Conservation (phyloP, 2,888 invertebrate genomes). For the Resseliella maxima region DNA sequence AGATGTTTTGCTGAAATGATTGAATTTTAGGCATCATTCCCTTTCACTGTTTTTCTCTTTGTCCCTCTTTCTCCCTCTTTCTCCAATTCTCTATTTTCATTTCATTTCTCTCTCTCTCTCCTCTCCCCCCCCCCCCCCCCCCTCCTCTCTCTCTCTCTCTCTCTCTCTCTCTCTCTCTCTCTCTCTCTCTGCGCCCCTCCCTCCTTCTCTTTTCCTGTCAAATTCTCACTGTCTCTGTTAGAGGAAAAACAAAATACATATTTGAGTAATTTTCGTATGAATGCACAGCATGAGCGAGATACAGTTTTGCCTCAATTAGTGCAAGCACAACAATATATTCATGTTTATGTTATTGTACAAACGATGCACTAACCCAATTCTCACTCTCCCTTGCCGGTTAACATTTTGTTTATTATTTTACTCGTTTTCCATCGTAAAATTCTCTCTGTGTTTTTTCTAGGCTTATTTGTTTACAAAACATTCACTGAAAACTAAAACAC, state of each 20-base stretch:
- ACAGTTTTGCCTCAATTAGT: not conserved
- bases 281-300: not conserved
- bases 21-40: not conserved
- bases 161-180: too few relatives aligned
- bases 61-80: too few relatives aligned
- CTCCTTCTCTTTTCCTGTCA: too few relatives aligned
- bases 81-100: too few relatives aligned
- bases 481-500: constrained; percentile 6
- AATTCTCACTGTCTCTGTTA: too few relatives aligned
- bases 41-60: not conserved
- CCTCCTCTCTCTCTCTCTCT: too few relatives aligned
- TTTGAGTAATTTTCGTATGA: constrained; percentile 26
- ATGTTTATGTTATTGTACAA: not conserved
- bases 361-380: not conserved
- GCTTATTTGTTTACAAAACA: not conserved
- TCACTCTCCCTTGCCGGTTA: too few relatives aligned
- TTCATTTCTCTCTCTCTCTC: too few relatives aligned
- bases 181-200: too few relatives aligned
- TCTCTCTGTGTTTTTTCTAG: not conserved
- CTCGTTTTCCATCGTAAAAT: not conserved
- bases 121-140: too few relatives aligned
- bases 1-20: constrained; percentile 44
- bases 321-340: not conserved
- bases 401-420: constrained; percentile 28
- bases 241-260: not conserved